phyloP scores from a whole-genome alignment of 2,888 invertebrate species.

The Orgyia antiqua region DNA sequence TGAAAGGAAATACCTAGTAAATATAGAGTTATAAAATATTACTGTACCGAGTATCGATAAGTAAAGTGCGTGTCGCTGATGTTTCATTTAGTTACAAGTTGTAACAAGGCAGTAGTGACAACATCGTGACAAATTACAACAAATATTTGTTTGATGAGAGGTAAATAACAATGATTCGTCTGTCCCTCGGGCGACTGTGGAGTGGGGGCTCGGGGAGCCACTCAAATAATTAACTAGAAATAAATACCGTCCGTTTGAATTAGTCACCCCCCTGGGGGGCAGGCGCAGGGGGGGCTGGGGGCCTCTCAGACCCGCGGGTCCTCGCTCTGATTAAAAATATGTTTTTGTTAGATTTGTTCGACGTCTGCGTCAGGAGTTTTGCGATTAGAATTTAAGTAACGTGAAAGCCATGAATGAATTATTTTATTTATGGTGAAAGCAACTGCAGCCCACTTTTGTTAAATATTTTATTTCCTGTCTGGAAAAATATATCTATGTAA shows the following conservation, averaged over 20 bases:
- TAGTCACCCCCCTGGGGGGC: too few relatives aligned
- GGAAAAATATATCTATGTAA: too few relatives aligned
- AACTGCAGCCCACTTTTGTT: too few relatives aligned
- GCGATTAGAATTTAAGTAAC: background rate
- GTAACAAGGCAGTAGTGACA: conserved; percentile 17
- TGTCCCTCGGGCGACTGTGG: conserved; percentile 2
- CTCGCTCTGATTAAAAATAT: conserved; percentile 19
- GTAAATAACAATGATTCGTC: conserved; percentile 32
- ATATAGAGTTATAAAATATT: too few relatives aligned
- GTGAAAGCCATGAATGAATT: background rate
- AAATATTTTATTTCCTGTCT: too few relatives aligned
- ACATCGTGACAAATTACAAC: conserved; percentile 28
- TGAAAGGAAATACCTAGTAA: too few relatives aligned
- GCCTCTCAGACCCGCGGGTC: too few relatives aligned
- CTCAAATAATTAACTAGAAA: conserved; percentile 43
- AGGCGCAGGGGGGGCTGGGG: conserved; percentile 1
- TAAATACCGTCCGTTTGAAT: conserved; percentile 36
- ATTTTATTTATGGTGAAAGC: too few relatives aligned
- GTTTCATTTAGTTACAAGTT: conserved; percentile 4
- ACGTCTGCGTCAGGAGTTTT: background rate
- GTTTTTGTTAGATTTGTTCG: conserved; percentile 1
- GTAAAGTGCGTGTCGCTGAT: background rate
- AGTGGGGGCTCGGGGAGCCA: conserved; percentile 14
- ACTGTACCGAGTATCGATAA: too few relatives aligned
- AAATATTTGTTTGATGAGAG: conserved; percentile 30